These are phyloP conservation scores for Bubo blakistoni DNA, from an alignment of 2,113 vertebrate genomes.

Conservation along the genomic window DNA sequence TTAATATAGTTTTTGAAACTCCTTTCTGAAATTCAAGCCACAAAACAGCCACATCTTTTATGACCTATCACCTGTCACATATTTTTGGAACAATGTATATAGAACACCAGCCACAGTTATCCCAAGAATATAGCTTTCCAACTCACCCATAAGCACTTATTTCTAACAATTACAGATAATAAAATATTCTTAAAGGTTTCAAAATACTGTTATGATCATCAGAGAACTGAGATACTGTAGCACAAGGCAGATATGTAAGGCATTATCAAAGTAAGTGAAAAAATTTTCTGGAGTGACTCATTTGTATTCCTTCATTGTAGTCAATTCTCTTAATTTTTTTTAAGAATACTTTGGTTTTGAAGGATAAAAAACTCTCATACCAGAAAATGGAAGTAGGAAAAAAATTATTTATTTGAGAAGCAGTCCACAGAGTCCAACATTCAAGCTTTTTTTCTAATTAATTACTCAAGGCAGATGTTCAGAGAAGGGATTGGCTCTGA, in stretches of 20 bases:
- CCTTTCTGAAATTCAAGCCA: neutral
- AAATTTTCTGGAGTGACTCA: neutral
- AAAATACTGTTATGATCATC: neutral
- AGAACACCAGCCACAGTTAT: neutral
- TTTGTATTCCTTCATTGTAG: neutral
- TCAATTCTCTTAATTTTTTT: neutral
- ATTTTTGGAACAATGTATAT: neutral
- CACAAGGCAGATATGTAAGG: neutral
- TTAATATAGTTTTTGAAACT: neutral
- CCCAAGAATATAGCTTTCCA: neutral
- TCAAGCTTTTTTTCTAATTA: neutral
- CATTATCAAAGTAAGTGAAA: neutral
- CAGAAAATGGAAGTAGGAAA: neutral
- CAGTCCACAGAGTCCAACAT: neutral
- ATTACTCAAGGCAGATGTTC: neutral
- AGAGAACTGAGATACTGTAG: neutral
- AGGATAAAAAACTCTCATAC: neutral
- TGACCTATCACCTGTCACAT: neutral
- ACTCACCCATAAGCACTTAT: neutral
- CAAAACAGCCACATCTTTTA: neutral
- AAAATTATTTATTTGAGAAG: neutral
- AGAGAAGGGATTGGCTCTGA: neutral
- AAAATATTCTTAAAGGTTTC: neutral
- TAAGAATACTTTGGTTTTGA: neutral
- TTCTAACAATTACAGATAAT: neutral